phyloP scores from a whole-genome alignment of 1,140 invertebrate genomes.

The Eupristina koningsbergeri region DNA sequence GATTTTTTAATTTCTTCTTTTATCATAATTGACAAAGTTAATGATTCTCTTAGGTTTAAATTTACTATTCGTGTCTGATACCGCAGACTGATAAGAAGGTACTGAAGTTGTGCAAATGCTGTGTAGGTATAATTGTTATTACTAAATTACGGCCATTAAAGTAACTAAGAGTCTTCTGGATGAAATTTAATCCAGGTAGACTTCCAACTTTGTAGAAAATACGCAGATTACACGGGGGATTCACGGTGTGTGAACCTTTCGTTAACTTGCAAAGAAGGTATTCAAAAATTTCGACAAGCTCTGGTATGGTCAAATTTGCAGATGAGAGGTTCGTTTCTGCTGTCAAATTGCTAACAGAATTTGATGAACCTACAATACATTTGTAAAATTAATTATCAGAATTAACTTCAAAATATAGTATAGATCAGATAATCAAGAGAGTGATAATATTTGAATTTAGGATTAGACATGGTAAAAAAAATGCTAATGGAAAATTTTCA shows the following conservation, averaged over 20 bases:
- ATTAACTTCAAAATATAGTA: not conserved
- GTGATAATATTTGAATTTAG: too few relatives aligned
- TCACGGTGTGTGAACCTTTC: slow-evolving; percentile 76
- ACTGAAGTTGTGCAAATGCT: slow-evolving; percentile 83
- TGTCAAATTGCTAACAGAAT: slow-evolving; percentile 78
- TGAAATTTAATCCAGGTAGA: slow-evolving; percentile 73
- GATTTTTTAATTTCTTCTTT: not conserved
- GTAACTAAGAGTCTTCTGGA: slow-evolving; percentile 74
- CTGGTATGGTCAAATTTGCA: slow-evolving; percentile 74
- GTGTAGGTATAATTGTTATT: slow-evolving; percentile 84
- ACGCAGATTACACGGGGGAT: slow-evolving; percentile 79
- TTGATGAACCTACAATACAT: slow-evolving; percentile 74
- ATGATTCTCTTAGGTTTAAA: not conserved
- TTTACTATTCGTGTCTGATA: slow-evolving; percentile 75
- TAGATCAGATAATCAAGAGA: not conserved
- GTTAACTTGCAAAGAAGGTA: slow-evolving; percentile 84
- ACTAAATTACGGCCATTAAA: slow-evolving; percentile 76
- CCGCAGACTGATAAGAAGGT: slow-evolving; percentile 85
- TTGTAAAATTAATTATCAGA: not conserved
- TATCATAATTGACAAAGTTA: slow-evolving; percentile 41
- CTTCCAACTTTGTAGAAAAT: slow-evolving; percentile 83
- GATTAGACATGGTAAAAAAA: too few relatives aligned
- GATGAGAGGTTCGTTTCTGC: slow-evolving; percentile 76
- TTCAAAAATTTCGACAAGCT: slow-evolving; percentile 80
- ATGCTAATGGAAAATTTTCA: too few relatives aligned